Conservation (phyloP, 2,113 vertebrate genomes). For the Odobenus rosmarus region DNA sequence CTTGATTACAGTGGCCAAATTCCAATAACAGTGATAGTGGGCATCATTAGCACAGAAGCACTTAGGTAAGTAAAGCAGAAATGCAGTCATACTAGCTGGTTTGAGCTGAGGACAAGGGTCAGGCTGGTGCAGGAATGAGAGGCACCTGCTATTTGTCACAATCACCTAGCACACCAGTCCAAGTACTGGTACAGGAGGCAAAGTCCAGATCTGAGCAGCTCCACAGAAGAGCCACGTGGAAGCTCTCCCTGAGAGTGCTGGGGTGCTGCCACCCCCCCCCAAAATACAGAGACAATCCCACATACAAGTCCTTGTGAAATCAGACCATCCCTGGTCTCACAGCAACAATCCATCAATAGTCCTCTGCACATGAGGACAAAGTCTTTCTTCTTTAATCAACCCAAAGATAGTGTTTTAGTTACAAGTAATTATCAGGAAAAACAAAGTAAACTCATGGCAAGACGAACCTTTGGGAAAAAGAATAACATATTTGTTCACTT, state of each 20-base stretch:
- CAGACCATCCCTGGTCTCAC: background rate
- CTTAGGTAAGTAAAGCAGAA: background rate
- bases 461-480: background rate
- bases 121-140: background rate
- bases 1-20: background rate
- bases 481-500: background rate
- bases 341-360: background rate
- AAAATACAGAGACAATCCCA: background rate
- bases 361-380: background rate
- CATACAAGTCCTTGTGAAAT: background rate
- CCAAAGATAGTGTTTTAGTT: conserved; percentile 24
- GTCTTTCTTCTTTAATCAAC: background rate
- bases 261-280: background rate
- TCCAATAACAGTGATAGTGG: background rate
- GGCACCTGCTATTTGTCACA: background rate
- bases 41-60: background rate
- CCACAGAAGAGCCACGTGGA: background rate
- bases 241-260: background rate
- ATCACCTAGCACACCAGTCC: background rate
- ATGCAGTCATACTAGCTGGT: background rate
- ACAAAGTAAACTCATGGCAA: background rate
- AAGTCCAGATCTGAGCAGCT: background rate
- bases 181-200: background rate
- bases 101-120: background rate
- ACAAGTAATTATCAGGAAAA: background rate